Evolutionary conservation across 1,140 invertebrate species (phyloP).

Genomic region (Halesus radiatus): DNA sequence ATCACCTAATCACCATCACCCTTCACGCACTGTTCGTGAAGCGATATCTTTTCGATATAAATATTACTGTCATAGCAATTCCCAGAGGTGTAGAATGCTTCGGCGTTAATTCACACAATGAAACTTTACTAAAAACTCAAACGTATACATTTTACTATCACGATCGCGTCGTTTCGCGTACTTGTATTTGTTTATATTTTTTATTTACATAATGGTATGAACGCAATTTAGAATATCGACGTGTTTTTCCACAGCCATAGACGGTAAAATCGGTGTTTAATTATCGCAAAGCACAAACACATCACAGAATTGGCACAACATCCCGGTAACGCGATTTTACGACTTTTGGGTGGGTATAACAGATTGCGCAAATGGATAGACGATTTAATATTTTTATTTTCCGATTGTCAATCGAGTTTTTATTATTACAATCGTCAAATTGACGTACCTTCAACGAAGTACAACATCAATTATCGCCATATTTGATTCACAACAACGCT

Average conservation of each 20-base stretch:
- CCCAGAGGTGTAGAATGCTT: slow-evolving; percentile 15
- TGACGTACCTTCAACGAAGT: slow-evolving; percentile 71
- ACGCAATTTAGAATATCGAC: slow-evolving; percentile 26
- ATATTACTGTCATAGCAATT: slow-evolving; percentile 37
- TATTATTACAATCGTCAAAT: slow-evolving; percentile 67
- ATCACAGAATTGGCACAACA: slow-evolving; percentile 47
- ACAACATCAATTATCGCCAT: slow-evolving; percentile 72
- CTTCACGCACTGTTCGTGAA: slow-evolving; percentile 43
- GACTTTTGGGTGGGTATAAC: background rate
- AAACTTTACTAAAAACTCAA: slow-evolving; percentile 4
- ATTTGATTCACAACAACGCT: slow-evolving; percentile 72
- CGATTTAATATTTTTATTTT: slow-evolving; percentile 16
- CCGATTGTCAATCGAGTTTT: slow-evolving; percentile 27
- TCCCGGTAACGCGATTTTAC: slow-evolving; percentile 10
- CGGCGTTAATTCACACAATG: slow-evolving; percentile 36
- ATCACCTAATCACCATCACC: slow-evolving; percentile 51
- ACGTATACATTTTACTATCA: slow-evolving; percentile 41
- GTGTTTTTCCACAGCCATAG: slow-evolving; percentile 29
- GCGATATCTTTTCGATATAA: slow-evolving; percentile 49
- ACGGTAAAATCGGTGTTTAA: slow-evolving; percentile 38
- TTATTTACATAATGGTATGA: slow-evolving; percentile 37
- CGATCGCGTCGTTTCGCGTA: slow-evolving; percentile 27
- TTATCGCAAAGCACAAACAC: slow-evolving; percentile 50
- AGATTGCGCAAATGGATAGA: background rate
- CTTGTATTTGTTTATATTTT: slow-evolving; percentile 38